phyloP scores from a whole-genome alignment of 2,888 invertebrate species.

The Eupithecia pulchellata region DNA sequence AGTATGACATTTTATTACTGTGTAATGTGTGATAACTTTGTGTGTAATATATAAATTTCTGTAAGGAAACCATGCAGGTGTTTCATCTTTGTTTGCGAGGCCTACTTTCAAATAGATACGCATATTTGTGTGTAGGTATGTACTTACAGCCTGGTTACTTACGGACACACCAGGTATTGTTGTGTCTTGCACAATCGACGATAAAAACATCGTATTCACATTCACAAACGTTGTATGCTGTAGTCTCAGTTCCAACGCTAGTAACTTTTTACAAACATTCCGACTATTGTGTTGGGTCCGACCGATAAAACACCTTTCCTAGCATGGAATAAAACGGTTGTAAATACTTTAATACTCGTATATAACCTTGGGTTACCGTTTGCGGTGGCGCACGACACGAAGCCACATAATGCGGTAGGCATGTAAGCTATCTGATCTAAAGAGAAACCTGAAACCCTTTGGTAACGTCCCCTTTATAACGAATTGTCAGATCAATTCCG shows the following conservation, averaged over 20 bases:
- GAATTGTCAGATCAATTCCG: constrained; percentile 39
- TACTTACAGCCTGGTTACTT: neutral
- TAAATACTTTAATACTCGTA: constrained; percentile 33
- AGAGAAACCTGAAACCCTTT: constrained; percentile 68
- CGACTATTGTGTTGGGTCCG: constrained; percentile 5
- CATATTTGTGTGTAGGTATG: neutral
- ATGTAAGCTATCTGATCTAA: constrained; percentile 72
- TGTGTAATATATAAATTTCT: neutral
- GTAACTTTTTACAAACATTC: constrained; percentile 4
- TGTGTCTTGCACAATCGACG: constrained; percentile 15
- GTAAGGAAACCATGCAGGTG: constrained; percentile 4
- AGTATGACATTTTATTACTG: neutral
- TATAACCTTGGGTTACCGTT: constrained; percentile 52
- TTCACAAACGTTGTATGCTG: neutral
- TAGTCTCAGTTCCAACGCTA: neutral
- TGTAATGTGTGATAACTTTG: too few species aligned
- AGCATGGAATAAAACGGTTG: constrained; percentile 25
- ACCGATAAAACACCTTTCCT: constrained; percentile 30
- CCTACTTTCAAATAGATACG: constrained; percentile 18
- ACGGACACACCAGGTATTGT: constrained; percentile 6
- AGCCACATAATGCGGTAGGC: constrained; percentile 75
- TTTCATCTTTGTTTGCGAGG: constrained; percentile 13
- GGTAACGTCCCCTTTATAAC: constrained; percentile 42
- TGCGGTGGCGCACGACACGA: constrained; percentile 71
- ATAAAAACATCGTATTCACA: constrained; percentile 8